A percentile compares a stretch with the other conserved stretches of the same genome.
These are phyloP conservation scores for Melinaea marsaeus DNA, from an alignment of 2,888 invertebrate species.

Conservation along the genomic window DNA sequence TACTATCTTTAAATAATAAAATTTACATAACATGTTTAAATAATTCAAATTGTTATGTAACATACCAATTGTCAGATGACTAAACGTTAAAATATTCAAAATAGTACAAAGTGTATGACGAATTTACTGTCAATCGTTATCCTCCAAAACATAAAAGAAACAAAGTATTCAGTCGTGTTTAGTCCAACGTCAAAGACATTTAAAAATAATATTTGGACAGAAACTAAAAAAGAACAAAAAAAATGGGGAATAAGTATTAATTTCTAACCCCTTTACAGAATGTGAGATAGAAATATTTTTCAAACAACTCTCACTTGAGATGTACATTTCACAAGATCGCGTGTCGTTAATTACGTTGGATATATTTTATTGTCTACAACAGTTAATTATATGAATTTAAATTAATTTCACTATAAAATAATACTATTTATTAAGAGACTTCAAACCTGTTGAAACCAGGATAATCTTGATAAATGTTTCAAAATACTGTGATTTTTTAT, in stretches of 20 bases:
- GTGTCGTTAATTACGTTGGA: not conserved
- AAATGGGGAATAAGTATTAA: too few species aligned
- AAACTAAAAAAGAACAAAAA: not conserved
- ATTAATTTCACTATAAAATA: not conserved
- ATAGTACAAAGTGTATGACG: constrained; percentile 2
- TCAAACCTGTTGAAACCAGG: too few species aligned
- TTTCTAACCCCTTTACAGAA: too few species aligned
- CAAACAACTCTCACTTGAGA: not conserved
- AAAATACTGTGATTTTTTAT: too few species aligned
- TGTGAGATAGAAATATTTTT: not conserved
- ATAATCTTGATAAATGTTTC: too few species aligned
- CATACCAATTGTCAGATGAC: not conserved
- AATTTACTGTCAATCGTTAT: constrained; percentile 2
- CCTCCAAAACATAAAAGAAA: constrained; percentile 1
- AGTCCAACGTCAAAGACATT: not conserved
- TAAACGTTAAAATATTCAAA: constrained; percentile 1
- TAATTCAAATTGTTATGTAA: too few species aligned
- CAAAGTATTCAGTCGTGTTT: not conserved
- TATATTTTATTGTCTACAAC: not conserved
- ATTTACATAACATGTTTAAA: too few species aligned
- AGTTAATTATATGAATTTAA: not conserved
- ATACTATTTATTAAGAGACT: too few species aligned
- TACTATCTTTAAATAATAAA: too few species aligned
- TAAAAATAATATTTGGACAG: not conserved
- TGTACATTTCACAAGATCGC: not conserved